phyloP scores from a whole-genome alignment of 1,140 invertebrate species.

The Dreissena rostriformis region DNA sequence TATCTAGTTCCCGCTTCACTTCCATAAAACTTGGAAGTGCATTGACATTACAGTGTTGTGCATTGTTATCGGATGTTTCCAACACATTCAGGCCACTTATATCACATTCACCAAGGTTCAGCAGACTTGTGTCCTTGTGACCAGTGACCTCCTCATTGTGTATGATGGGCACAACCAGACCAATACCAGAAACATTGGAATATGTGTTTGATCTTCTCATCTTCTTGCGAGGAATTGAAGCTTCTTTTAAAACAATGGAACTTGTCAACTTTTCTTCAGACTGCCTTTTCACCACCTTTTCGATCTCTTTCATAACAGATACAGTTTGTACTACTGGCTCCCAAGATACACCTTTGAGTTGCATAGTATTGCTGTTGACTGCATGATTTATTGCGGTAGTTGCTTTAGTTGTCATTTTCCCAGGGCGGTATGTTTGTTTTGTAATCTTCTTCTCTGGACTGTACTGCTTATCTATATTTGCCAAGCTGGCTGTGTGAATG shows the following conservation, averaged over 20 bases:
- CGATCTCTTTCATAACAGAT: neutral
- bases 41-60: too few species aligned
- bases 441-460: constrained; percentile 61
- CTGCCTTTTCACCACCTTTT: neutral
- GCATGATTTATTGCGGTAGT: neutral
- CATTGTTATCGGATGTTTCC: neutral
- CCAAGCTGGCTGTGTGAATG: constrained; percentile 66
- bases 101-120: constrained; percentile 30
- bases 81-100: constrained; percentile 36
- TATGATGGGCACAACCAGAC: constrained; percentile 46
- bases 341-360: too few species aligned
- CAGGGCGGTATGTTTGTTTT: neutral
- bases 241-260: neutral
- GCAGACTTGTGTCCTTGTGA: constrained; percentile 43
- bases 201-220: constrained; percentile 54
- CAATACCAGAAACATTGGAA: constrained; percentile 44
- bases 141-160: constrained; percentile 32
- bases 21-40: constrained; percentile 17
- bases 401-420: constrained; percentile 3
- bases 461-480: constrained; percentile 64
- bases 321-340: too few species aligned
- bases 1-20: neutral
- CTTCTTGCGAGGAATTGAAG: constrained; percentile 9
- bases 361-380: neutral
- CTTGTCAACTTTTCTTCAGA: neutral